A percentile compares a stretch with the other conserved stretches of the same genome.
Conservation (phyloP, 2,888 invertebrate species). For the Phaonia tiefii region DNA sequence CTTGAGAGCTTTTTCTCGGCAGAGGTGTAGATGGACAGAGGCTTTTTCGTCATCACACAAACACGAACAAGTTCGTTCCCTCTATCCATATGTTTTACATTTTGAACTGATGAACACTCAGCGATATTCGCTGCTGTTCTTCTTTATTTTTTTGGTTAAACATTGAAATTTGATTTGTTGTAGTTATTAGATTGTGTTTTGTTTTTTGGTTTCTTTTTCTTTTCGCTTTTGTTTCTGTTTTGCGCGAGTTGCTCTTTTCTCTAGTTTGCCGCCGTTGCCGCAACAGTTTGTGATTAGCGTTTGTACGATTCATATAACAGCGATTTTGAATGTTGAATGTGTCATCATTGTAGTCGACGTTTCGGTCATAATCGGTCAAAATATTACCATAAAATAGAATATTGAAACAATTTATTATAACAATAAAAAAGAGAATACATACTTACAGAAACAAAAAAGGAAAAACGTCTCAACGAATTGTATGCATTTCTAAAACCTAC, state of each 20-base stretch:
- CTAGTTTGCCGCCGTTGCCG: conserved; percentile 49
- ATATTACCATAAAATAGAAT: conserved; percentile 18
- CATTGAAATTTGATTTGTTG: conserved; percentile 61
- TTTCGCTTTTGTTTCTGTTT: conserved; percentile 60
- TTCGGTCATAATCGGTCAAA: conserved; percentile 7
- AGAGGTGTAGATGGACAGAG: neutral
- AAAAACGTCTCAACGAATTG: neutral
- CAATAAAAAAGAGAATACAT: conserved; percentile 9
- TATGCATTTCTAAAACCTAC: too few relatives aligned
- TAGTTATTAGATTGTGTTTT: conserved; percentile 27
- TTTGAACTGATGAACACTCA: conserved; percentile 36
- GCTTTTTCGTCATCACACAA: neutral
- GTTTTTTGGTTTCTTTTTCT: conserved; percentile 1
- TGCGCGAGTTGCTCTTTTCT: conserved; percentile 54
- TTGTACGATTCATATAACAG: conserved; percentile 53
- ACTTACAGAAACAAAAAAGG: neutral
- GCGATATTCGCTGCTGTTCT: conserved; percentile 36
- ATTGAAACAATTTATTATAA: conserved; percentile 16
- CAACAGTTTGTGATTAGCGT: conserved; percentile 70
- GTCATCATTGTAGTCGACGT: conserved; percentile 5
- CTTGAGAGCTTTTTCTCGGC: conserved; percentile 5
- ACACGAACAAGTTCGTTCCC: too few relatives aligned
- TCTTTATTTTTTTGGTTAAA: conserved; percentile 41
- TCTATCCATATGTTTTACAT: conserved; percentile 29
- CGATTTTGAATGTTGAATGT: conserved; percentile 54